A percentile compares a stretch with the other conserved stretches of the same genome.
Conservation (phyloP, 2,888 invertebrate genomes). For the Nemapogon koenigi region DNA sequence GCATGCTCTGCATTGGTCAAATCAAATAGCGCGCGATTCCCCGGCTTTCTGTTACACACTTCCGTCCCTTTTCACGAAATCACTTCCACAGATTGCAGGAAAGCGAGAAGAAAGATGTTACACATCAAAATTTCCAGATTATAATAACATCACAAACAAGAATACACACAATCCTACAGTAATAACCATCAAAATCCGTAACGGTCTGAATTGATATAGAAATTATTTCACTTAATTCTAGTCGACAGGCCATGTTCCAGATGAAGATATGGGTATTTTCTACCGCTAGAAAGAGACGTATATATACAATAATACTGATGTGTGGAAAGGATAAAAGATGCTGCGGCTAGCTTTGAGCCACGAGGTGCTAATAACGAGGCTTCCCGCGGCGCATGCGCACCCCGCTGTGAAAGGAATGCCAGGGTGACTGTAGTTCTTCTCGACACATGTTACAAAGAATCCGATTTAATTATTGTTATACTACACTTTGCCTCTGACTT, state of each 20-base stretch:
- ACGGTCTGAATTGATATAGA: slow-evolving; percentile 19
- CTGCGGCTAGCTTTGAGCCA: slow-evolving; percentile 41
- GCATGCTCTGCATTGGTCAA: no score
- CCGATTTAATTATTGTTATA: no score
- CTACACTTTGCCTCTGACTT: no score
- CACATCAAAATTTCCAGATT: no score
- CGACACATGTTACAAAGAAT: no score
- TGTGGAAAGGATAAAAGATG: slow-evolving; percentile 9
- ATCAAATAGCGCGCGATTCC: no score
- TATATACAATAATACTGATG: neutral
- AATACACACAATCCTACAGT: neutral
- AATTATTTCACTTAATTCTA: slow-evolving; percentile 44
- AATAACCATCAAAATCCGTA: slow-evolving; percentile 1
- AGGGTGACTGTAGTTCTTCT: slow-evolving; percentile 19
- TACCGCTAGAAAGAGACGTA: neutral
- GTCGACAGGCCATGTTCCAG: slow-evolving; percentile 24
- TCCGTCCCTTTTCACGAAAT: no score
- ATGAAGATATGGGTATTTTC: slow-evolving; percentile 1
- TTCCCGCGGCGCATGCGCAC: slow-evolving; percentile 42
- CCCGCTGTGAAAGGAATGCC: slow-evolving; percentile 47
- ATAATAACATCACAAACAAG: no score
- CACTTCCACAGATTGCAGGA: no score
- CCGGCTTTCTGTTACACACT: no score
- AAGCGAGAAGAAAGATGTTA: no score
- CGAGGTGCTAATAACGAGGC: slow-evolving; percentile 62